Evolutionary conservation across 2,888 invertebrate species (phyloP), one percentile per base, ranked within the genome.

Genomic region (Anorthoa munda): DNA sequence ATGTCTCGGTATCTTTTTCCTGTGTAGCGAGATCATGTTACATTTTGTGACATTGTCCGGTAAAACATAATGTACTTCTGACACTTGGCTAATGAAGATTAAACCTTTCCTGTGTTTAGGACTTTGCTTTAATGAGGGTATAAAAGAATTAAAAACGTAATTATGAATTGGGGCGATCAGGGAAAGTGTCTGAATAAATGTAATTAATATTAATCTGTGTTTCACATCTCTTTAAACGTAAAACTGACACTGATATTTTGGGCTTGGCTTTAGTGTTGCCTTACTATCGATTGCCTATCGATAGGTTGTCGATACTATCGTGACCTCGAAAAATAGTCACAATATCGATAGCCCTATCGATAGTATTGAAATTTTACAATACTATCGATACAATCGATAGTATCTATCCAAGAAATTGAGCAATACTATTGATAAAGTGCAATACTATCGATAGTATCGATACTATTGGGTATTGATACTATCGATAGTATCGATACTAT

Each of bases 161-260:
- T 74, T 75, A 75, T 75, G 68, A 77, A 86, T 74, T 77, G 69
- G 72, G 83, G 68, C 63, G 80, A 85, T 79, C 77, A 71, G 18
- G 67, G 70, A 63, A 86, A 80, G 67, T 80, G 67, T 55, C 81
- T 67, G 61, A 75, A 84, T 84, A 58, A 71, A 81, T 80, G 61
- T 83, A 73, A 82, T 86, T 83, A 85, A 83, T 79, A 82, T 85
- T 82, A 77, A 82, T 85, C 58, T 85, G 50, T 63, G 63, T 63
- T 68, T 39, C 31, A 31, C 48, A 76, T 69, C 48, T 53, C 48
- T 77, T 77, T 77, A 50, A 82, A 64, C 51, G 60, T 67, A 63
- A 50, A 63, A 50, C 84, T 66, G 80, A 63, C 45, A 59, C 56
- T n/a, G 70, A 82, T 77, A 81, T 66, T 66, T 76, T 45, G 15